Evolutionary conservation across 1,140 invertebrate genomes (phyloP).

Genomic region (Ceratosolen solmsi): DNA sequence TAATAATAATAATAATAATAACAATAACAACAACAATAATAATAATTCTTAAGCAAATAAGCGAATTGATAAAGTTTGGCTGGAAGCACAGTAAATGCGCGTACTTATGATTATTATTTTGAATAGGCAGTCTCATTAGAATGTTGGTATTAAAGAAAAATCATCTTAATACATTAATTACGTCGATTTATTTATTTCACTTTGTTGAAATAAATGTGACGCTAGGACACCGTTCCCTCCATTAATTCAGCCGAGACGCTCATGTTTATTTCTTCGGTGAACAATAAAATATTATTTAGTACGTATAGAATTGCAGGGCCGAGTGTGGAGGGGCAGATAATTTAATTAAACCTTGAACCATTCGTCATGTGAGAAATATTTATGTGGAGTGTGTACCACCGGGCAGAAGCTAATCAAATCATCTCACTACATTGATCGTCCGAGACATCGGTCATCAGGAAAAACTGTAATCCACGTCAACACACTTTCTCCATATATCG

Average conservation of each 20-base stretch:
- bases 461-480: constrained; percentile 17
- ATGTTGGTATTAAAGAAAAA: too few species aligned
- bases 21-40: too few species aligned
- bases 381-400: not conserved
- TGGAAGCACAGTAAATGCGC: not conserved
- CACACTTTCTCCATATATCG: not conserved
- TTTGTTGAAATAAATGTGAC: too few species aligned
- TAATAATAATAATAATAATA: too few species aligned
- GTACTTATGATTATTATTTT: too few species aligned
- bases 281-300: not conserved
- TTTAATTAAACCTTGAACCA: not conserved
- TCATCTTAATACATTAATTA: too few species aligned
- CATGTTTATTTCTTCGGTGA: not conserved
- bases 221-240: not conserved
- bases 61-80: not conserved
- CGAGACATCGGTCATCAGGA: not conserved
- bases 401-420: constrained; percentile 34
- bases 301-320: not conserved
- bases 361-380: constrained; percentile 7
- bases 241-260: not conserved
- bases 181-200: too few species aligned
- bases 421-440: constrained; percentile 40
- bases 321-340: not conserved
- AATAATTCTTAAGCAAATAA: not conserved
- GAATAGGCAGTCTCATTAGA: too few species aligned